These are phyloP conservation scores for Nothobranchius kuhntae DNA, from an alignment of 2,113 vertebrate genomes.

Conservation along the genomic window DNA sequence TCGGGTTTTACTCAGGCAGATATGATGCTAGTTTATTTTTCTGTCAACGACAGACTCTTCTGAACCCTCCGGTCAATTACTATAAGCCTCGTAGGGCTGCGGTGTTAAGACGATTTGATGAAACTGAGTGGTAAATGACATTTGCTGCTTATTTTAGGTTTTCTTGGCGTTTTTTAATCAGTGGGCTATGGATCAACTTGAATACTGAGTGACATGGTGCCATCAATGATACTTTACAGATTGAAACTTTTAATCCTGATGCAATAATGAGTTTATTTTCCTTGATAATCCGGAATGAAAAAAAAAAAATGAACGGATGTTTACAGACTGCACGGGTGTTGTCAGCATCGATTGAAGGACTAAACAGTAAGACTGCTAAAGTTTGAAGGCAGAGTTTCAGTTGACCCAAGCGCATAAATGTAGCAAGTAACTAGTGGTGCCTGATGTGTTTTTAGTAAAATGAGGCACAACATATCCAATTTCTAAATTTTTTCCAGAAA, in stretches of 20 bases:
- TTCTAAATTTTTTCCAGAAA: no score
- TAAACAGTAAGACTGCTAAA: no score
- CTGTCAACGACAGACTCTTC: conserved; percentile 37
- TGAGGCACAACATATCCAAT: no score
- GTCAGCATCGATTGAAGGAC: no score
- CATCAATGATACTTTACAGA: conserved; percentile 31
- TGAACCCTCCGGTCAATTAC: conserved; percentile 58
- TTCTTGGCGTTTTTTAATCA: conserved; percentile 7
- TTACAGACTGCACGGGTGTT: no score
- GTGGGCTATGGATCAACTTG: no score
- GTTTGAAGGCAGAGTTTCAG: no score
- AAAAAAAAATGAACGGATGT: no score
- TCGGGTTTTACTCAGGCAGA: conserved; percentile 32
- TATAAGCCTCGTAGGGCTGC: conserved; percentile 52
- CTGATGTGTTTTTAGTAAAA: no score
- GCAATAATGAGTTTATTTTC: conserved; percentile 10
- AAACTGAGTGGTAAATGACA: conserved; percentile 44
- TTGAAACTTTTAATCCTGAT: conserved; percentile 17
- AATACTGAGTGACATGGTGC: conserved; percentile 15
- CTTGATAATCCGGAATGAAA: neutral
- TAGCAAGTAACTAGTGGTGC: no score
- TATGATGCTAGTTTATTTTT: conserved; percentile 59
- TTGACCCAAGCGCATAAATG: no score
- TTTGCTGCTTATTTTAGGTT: conserved; percentile 57
- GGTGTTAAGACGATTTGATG: conserved; percentile 45